Base-by-base conservation (phyloP, 2,888 invertebrate species). In the Patella caerulea region DNA sequence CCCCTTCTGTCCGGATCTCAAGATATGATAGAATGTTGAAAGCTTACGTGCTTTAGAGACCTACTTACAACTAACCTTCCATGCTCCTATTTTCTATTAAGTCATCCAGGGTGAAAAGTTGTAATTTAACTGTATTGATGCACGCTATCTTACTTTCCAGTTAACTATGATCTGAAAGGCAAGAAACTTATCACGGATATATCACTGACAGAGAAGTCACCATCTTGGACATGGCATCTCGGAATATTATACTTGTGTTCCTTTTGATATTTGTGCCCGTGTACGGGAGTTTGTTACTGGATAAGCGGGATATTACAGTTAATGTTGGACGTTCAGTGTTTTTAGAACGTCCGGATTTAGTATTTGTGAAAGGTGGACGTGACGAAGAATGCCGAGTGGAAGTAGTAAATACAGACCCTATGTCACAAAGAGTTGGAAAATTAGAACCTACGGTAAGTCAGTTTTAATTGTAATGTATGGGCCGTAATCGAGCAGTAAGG, bases 381-480 rank as follows among this genome's bases (percentile, higher is more conserved):
- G 84, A 84, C n/a, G 88, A 87, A 78, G 86, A 88, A 72, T 91
- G 91, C 77, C 84, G 90, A 75, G 88, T 91, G 69, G 88, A 91
- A 84, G 90, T 91, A 15, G 88, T 90, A 9, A 83, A 84, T 55
- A 88, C 87, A 77, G 91, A 91, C 78, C 91, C 91, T 12, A 89
- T 90, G 78, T 89, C 88, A 3, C 90, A 90, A 78, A 84, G 89
- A 75, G 91, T 90, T 17, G 91, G 91, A n/a, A 80, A 84, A 29
- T 73, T 91, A 15, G 87, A 89, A 74, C 91, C 91, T 19, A 84
- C 88, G 89, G 91, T 91, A 81, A 84, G 88, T 83, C 71, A 45
- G 7, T 24, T 19, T 65, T 24, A 65, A 65, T 65, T 65, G 45
- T 45, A 9, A 45, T 45, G 9, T 59, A 11, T 53, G 5, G 55